Base-by-base conservation (phyloP, 2,888 invertebrate genomes). In the Crematogaster levior region DNA sequence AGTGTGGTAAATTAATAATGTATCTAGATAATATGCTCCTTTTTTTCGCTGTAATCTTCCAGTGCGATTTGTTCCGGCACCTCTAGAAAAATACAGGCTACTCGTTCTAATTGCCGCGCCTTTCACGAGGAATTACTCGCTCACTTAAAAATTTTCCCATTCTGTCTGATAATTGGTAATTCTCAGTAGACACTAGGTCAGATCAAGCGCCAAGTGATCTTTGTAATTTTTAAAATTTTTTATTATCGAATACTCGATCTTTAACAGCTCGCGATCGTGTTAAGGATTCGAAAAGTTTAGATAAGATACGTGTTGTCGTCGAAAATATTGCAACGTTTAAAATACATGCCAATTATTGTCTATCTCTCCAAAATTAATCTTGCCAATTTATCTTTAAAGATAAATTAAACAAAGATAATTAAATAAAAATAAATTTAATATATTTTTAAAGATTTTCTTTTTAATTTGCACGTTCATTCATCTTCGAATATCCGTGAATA, bases 111-210 rank as follows among this genome's bases (percentile, higher is more conserved):
- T 84, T 79, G 74, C 74, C 56, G 46, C 61, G 63, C 43, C 73
- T 81, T 75, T 63, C 77, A 65, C 68, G 75, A 75, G 56, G 80
- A 72, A 74, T 81, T 66, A 68, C 70, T 51, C 63, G 80, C 51
- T 43, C 18, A 30, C 53, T 82, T 81, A 81, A 90, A 88, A 89
- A 90, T 89, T 88, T 88, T 85, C 86, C 80, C 83, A 85, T 86
- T 90, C 86, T 90, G 90, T 90, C 85, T 86, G 82, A 87, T 90
- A 90, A 91, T 91, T 91, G 86, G 86, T 84, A 88, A 89, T 85
- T 84, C 77, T 83, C 73, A 56, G 43, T 34, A 46, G 63, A 73
- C 46, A 63, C 43, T 72, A 86, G 77, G 81, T 60, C 21, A 27
- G 51, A 87, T 77, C 53, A 86, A 86, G 85, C 82, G 74, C 66